Evolutionary conservation across 2,113 vertebrate genomes (phyloP).

Genomic region (Phalacrocorax carbo): DNA sequence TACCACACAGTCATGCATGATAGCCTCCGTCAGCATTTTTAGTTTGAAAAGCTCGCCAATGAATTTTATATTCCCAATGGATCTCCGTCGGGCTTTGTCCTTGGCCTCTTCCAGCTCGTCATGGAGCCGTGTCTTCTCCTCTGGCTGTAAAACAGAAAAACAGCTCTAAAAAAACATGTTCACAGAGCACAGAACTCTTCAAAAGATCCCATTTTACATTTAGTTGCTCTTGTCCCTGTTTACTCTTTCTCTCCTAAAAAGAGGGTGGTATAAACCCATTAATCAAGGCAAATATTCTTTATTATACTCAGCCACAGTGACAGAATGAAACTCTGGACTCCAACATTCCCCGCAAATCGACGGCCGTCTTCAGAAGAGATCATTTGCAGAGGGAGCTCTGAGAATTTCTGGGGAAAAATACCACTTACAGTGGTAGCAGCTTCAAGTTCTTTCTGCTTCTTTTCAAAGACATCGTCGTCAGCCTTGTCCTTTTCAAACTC

Average conservation of each 20-base stretch:
- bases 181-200: neutral
- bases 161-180: neutral
- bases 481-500: conserved; percentile 99
- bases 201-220: neutral
- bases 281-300: neutral
- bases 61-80: conserved; percentile 97
- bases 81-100: conserved; percentile 92
- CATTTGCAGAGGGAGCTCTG: neutral
- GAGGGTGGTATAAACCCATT: neutral
- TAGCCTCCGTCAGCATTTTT: conserved; percentile 96
- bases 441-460: conserved; percentile 96
- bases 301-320: neutral
- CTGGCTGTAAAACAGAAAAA: conserved; percentile 69
- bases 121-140: conserved; percentile 88
- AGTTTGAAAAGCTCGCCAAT: conserved; percentile 98
- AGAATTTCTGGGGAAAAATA: neutral
- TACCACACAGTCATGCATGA: conserved; percentile 98
- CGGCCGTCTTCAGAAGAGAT: neutral
- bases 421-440: conserved; percentile 84
- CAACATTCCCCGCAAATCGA: neutral
- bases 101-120: conserved; percentile 93
- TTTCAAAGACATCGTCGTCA: conserved; percentile 95
- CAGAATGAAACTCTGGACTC: neutral
- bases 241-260: neutral
- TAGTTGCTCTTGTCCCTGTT: neutral